Conservation (phyloP, 1,140 invertebrate genomes). For the Solen grandis region DNA sequence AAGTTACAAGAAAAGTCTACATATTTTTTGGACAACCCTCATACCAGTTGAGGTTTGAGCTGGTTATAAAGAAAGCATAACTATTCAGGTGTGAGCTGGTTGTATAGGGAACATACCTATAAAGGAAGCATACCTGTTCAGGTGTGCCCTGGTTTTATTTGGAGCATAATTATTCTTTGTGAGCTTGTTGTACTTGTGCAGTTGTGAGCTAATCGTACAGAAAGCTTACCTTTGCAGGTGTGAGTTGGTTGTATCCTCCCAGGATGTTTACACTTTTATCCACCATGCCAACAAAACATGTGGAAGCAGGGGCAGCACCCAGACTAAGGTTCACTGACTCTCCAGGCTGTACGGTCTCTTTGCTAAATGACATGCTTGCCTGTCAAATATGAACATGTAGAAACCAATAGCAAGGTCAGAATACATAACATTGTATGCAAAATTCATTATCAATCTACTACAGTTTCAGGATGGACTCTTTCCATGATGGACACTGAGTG, state of each 20-base stretch:
- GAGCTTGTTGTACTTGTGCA: too few species aligned
- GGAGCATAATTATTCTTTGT: not conserved
- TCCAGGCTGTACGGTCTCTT: slow-evolving; percentile 82
- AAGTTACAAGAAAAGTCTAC: too few species aligned
- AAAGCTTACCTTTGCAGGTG: slow-evolving; percentile 73
- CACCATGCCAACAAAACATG: slow-evolving; percentile 84
- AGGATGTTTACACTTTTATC: slow-evolving; percentile 84
- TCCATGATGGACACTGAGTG: too few species aligned
- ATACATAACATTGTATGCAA: too few species aligned
- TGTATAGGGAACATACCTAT: not conserved
- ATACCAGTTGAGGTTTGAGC: too few species aligned
- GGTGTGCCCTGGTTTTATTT: not conserved
- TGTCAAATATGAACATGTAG: too few species aligned
- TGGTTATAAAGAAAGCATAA: too few species aligned
- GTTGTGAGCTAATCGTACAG: too few species aligned
- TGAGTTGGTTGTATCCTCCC: slow-evolving; percentile 77
- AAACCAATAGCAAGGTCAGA: too few species aligned
- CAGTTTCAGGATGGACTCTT: too few species aligned
- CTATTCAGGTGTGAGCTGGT: not conserved
- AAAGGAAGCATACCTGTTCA: not conserved
- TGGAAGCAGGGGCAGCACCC: slow-evolving; percentile 82
- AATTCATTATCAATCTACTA: too few species aligned
- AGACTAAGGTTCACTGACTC: slow-evolving; percentile 81
- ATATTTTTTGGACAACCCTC: too few species aligned
- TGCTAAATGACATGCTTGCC: slow-evolving; percentile 81